Evolutionary conservation across 1,140 invertebrate species (phyloP).

Genomic region (Augochlora pura): DNA sequence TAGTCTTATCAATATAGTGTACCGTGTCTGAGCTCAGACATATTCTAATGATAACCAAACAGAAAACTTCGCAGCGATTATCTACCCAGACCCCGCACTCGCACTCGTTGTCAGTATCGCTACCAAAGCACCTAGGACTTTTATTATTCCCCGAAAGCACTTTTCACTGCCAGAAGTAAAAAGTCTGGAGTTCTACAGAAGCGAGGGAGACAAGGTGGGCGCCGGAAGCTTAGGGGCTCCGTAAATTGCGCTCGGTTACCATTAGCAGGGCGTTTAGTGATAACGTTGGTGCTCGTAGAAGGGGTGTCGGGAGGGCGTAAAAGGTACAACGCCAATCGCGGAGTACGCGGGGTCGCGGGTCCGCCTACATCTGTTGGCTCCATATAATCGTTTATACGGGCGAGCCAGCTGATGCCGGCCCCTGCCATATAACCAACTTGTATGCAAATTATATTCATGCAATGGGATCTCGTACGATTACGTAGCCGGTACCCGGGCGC

Average conservation of each 20-base stretch:
- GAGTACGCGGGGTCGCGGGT: slow-evolving; percentile 59
- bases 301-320: slow-evolving; percentile 48
- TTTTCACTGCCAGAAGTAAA: no score
- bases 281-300: slow-evolving; percentile 47
- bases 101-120: no score
- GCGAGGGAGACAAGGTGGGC: neutral
- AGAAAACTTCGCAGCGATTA: no score
- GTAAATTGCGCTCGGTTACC: slow-evolving; percentile 66
- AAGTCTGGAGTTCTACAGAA: no score
- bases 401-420: slow-evolving; percentile 78
- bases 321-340: slow-evolving; percentile 70
- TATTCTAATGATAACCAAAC: no score
- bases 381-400: slow-evolving; percentile 80
- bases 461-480: slow-evolving; percentile 80
- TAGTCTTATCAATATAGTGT: no score
- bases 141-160: no score
- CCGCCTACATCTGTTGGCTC: slow-evolving; percentile 80
- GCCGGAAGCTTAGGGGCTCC: slow-evolving; percentile 33
- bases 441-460: slow-evolving; percentile 82
- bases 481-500: slow-evolving; percentile 72
- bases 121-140: no score
- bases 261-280: slow-evolving; percentile 68
- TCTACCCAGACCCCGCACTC: no score
- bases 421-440: slow-evolving; percentile 78
- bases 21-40: no score